phyloP scores from a whole-genome alignment of 2,797 vertebrate genomes.

The Eutrigla gurnardus region DNA sequence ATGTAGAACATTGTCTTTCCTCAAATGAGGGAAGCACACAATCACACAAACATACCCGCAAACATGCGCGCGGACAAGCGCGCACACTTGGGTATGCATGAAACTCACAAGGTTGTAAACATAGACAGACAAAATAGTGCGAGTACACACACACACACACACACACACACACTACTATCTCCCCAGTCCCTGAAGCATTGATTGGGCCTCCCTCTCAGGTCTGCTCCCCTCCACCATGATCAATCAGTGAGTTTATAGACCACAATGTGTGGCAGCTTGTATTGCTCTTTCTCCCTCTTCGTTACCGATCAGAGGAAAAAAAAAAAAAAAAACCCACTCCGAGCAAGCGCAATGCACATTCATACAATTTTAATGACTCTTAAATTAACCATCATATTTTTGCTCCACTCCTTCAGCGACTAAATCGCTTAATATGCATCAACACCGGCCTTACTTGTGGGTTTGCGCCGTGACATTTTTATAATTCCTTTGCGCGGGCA shows the following conservation, averaged over 20 bases:
- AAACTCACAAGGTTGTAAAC: conserved; percentile 67
- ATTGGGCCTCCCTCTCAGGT: conserved; percentile 76
- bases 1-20: conserved; percentile 85
- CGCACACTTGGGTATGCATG: conserved; percentile 63
- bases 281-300: conserved; percentile 78
- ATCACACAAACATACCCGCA: conserved; percentile 9
- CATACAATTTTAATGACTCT: conserved; percentile 97
- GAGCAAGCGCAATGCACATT: conserved; percentile 88
- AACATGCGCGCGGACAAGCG: not conserved
- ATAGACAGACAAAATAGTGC: conserved; percentile 57
- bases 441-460: conserved; percentile 87
- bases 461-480: conserved; percentile 90
- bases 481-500: conserved; percentile 92
- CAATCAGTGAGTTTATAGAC: conserved; percentile 84
- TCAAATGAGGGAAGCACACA: conserved; percentile 80
- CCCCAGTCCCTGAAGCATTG: conserved; percentile 67
- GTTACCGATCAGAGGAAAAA: conserved; percentile 78
- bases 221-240: conserved; percentile 73
- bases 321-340: conserved; percentile 80
- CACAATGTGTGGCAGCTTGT: conserved; percentile 83
- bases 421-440: conserved; percentile 96
- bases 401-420: conserved; percentile 84
- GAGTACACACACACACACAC: conserved; percentile 11
- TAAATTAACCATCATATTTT: conserved; percentile 91
- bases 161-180: conserved; percentile 24